Conservation (phyloP, 2,797 vertebrate genomes). For the Periparus ater region DNA sequence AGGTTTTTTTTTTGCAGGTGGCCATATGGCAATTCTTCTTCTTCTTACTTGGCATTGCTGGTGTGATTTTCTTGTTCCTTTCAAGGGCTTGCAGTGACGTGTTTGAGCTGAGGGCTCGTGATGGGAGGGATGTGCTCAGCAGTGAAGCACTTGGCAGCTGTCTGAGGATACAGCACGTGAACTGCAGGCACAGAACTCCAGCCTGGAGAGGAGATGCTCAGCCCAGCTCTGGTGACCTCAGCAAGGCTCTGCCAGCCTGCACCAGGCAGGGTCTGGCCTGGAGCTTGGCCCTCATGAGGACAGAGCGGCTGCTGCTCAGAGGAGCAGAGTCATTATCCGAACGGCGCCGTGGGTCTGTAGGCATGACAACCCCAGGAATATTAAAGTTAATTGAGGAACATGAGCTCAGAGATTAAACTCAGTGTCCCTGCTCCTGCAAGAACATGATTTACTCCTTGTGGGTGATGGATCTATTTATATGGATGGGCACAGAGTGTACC, state of each 20-base stretch:
- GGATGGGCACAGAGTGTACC: background rate
- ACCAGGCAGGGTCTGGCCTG: background rate
- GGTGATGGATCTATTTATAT: background rate
- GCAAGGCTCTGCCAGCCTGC: background rate
- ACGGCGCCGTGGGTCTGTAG: background rate
- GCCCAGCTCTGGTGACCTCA: background rate
- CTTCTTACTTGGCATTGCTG: background rate
- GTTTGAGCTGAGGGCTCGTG: background rate
- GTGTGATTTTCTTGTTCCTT: background rate
- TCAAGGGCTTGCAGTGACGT: background rate
- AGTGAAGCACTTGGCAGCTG: background rate
- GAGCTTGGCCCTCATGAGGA: background rate
- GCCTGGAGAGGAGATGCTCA: background rate
- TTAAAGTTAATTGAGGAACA: background rate
- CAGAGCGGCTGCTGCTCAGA: background rate
- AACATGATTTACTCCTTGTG: background rate
- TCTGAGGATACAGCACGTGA: background rate
- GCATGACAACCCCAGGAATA: background rate
- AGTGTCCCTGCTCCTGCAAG: background rate
- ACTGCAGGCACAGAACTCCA: background rate
- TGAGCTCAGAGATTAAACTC: background rate
- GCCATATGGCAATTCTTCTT: background rate
- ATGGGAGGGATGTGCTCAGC: background rate
- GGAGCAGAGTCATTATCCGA: background rate
- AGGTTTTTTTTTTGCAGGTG: background rate